Base-by-base conservation (phyloP, 2,113 vertebrate species). In the Chitala chitala region DNA sequence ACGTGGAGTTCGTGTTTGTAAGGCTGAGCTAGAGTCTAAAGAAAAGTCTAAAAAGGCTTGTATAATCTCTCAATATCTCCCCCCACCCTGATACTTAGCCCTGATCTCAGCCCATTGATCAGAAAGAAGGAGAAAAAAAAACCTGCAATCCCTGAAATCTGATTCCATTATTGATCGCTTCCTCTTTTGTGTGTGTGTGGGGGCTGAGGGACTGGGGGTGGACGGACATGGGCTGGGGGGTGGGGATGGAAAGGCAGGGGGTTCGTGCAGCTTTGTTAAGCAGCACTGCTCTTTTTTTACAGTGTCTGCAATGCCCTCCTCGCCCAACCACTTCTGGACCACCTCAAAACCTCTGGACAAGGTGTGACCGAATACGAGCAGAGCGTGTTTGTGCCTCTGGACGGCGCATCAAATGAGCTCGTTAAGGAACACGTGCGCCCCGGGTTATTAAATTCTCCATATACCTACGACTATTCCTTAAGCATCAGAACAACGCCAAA, bases 131-230 rank as follows among this genome's bases (percentile, higher is more conserved):
- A 83, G 81, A 20, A 51, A 59, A 86, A 84, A 87, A 88, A 87
- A 87, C 83, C 87, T 88, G 86, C 87, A 86, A 87, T 84, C 84
- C 72, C 86, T 84, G 90, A 92, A 86, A 91, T 88, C 84, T 83
- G 89, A 90, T 86, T 88, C 86, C 78, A 78, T 76, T 86, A 91
- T 90, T 84, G 89, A 91, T 88, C 86, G 89, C 89, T 89, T 91
- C 89, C 87, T 89, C 83, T 85, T 90, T 89, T 63, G 59, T 63
- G 59, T n/a, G 8, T 63, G 29, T 20, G 59, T n/a, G 7, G 7
- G 17, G 58, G 12, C 29, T 9, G 31, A 3, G 31, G 6, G 2
- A 15, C 31, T 38, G 5, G n/a, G 31, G 59, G 33, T 29, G 12
- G 1, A 26, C 58, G 33, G 85, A 80, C 70, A 85, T 83, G 69